A percentile compares a stretch with the other conserved stretches of the same genome.
These are phyloP conservation scores for Drosophila micromelanica DNA, from an alignment of 1,140 invertebrate genomes.

Conservation along the genomic window DNA sequence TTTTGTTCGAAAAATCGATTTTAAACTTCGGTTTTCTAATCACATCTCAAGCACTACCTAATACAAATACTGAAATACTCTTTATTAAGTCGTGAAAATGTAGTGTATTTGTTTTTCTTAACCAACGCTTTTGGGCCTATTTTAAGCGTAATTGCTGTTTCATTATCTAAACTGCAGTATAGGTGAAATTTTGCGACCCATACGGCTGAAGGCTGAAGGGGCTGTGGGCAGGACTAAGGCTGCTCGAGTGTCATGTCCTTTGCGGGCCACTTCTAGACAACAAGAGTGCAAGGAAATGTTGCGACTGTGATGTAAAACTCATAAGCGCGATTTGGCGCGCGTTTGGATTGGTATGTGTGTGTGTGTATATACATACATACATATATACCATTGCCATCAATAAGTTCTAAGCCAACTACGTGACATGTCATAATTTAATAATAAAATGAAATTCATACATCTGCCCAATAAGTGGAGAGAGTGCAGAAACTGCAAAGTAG, in stretches of 20 bases:
- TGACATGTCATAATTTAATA: neutral
- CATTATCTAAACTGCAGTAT: slow-evolving; percentile 27
- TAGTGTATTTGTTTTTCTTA: slow-evolving; percentile 14
- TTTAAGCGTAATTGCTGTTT: slow-evolving; percentile 19
- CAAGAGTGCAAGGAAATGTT: slow-evolving; percentile 45
- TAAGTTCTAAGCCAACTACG: neutral
- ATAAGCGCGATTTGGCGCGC: slow-evolving; percentile 78
- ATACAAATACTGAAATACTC: no score
- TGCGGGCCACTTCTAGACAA: slow-evolving; percentile 63
- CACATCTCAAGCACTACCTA: no score
- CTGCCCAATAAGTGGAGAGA: no score
- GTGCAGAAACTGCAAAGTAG: no score
- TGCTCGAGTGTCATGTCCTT: slow-evolving; percentile 66
- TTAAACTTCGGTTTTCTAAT: no score
- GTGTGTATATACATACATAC: no score
- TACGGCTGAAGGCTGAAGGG: slow-evolving; percentile 41
- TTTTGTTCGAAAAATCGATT: no score
- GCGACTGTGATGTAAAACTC: slow-evolving; percentile 58
- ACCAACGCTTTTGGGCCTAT: slow-evolving; percentile 2
- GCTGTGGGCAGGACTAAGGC: slow-evolving; percentile 41
- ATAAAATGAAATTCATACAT: neutral
- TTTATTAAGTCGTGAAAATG: no score
- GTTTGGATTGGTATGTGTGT: slow-evolving; percentile 35
- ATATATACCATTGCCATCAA: slow-evolving; percentile 1
- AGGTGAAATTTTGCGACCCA: slow-evolving; percentile 35